Base-by-base conservation (phyloP, 2,888 invertebrate genomes). In the Pycnomerus fuliginosus region DNA sequence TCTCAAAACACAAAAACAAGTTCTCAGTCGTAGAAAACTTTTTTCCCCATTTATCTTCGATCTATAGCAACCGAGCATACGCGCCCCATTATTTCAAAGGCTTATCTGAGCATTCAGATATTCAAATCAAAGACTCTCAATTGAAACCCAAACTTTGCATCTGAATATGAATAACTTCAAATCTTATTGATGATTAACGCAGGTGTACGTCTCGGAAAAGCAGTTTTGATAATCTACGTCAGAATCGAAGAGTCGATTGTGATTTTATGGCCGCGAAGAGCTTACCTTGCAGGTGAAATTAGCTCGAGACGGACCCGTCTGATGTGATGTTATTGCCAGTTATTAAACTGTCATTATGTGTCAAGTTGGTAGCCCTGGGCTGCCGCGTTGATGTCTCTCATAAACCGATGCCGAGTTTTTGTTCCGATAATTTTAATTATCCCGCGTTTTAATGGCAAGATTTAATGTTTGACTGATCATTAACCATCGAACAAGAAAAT, bases 111-210 rank as follows among this genome's bases (percentile, higher is more conserved):
- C 41, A 35, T 46, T 40, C 41, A 41, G 22, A 37, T 42, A 46
- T 46, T 46, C 46, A 46, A 46, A 46, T 46, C 46, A 46, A 46
- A 46, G 46, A 37, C 37, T 46, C 41, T 44, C 46, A 46, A 42
- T 41, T 46, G 41, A 46, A 46, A 46, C 41, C 46, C 46, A 46
- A 46, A 46, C 46, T 46, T 46, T 33, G 46, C 41, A 58, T 58
- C 56, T 60, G 55, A 60, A 60, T 58, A 55, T 56, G 59, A 59
- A 59, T 59, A 51, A 49, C 39, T 39, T 50, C 49, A 48, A 52
- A 55, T 52, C 53, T 55, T 56, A 58, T 60, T 60, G 59, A 59
- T 55, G 59, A 49, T 56, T 48, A 41, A 44, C 49, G 60, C 60
- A 60, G 60, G 60, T 60, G 60, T 55, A 52, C 35, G 44, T 38